Base-by-base conservation (phyloP, 2,797 vertebrate species). In the Limnodromus scolopaceus region DNA sequence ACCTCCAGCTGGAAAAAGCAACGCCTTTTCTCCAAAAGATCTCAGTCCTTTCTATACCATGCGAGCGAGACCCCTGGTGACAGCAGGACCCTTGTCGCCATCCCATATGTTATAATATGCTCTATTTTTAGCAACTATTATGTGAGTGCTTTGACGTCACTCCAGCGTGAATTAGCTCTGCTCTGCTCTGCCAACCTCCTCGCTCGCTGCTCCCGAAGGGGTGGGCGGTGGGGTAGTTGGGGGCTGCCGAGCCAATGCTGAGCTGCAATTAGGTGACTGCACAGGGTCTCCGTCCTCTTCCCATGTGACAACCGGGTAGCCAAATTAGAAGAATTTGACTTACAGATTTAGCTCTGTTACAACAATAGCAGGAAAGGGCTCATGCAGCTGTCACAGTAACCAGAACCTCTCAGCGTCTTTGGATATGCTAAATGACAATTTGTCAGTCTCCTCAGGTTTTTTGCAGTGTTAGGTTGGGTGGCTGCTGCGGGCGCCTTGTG, bases 111-210 rank as follows among this genome's bases (percentile, higher is more conserved):
- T 92, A n/a, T 89, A 48, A 48, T 18, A 57, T 38, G 55, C 70
- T 39, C 25, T 93, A 94, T 97, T 97, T 98, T 96, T 97, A 97
- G 97, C 93, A 57, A 5, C 94, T 66, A 38, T 96, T 96, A 84
- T 87, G 72, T 16, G 53, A 94, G 78, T 78, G 91, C 72, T 91
- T 96, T 98, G 97, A 98, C 92, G 96, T 97, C 96, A 95, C 79
- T 43, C 18, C 18, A 6, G 95, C n/a, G 38, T 84, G 94, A 86
- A 77, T 93, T 48, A 64, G 89, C 96, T 68, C 60, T 58, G 92
- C 96, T 68, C 60, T 58, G 92, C 66, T 79, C 75, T 16, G 74
- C 93, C 96, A 95, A 20, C 90, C 96, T 78, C 84, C 78, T 82
- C 17, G 38, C 78, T 89, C 9, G 75, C 94, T n/a, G 80, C 88